These are phyloP conservation scores for Sminthurides aquaticus DNA, from an alignment of 2,888 invertebrate species.

Conservation along the genomic window DNA sequence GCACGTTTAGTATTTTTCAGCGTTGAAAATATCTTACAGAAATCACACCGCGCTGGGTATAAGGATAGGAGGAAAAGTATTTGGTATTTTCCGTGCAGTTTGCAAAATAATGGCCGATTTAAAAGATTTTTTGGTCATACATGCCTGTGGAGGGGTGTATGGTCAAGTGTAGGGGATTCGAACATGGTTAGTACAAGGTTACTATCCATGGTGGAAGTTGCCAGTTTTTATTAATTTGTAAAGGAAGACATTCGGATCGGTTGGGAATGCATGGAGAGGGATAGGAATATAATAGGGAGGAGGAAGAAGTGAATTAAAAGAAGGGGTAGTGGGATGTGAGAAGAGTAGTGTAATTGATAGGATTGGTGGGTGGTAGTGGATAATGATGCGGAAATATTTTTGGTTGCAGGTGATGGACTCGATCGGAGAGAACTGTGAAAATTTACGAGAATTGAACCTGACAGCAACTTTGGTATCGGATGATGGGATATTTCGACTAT, in stretches of 20 bases:
- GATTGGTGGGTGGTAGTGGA: background rate
- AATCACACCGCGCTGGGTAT: too few relatives aligned
- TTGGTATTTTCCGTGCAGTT: too few relatives aligned
- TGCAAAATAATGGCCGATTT: too few relatives aligned
- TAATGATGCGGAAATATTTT: constrained; percentile 1
- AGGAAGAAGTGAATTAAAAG: background rate
- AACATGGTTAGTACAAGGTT: too few relatives aligned
- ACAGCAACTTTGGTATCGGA: constrained; percentile 45
- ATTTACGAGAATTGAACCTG: constrained; percentile 45
- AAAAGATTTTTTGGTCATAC: too few relatives aligned
- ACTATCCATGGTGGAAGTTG: too few relatives aligned
- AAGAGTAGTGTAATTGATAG: background rate
- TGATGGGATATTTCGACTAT: constrained; percentile 44
- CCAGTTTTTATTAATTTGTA: too few relatives aligned
- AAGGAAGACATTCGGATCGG: background rate
- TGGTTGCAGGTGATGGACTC: constrained; percentile 44
- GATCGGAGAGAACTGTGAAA: constrained; percentile 44
- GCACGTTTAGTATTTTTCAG: too few relatives aligned
- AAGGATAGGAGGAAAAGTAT: too few relatives aligned
- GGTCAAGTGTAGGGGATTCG: too few relatives aligned
- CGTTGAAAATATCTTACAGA: too few relatives aligned
- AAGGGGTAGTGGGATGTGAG: background rate
- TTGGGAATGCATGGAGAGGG: background rate
- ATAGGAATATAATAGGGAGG: background rate
- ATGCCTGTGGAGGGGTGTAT: too few relatives aligned